phyloP scores from a whole-genome alignment of 2,113 vertebrate species.

The Mugil cephalus region DNA sequence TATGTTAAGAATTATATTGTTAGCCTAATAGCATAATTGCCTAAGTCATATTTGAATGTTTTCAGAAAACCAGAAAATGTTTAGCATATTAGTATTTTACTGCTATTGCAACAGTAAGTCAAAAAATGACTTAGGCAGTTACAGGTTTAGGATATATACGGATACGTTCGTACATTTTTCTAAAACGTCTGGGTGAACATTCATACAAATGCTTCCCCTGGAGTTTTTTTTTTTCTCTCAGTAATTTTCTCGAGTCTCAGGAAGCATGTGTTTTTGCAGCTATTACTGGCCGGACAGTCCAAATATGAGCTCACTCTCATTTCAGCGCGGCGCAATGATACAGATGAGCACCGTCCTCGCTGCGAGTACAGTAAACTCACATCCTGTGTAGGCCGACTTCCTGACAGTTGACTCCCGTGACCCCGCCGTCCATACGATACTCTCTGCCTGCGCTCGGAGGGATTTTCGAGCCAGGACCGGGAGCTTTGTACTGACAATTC shows the following conservation, averaged over 20 bases:
- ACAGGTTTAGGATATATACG: no score
- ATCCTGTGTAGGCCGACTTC: conserved; percentile 67
- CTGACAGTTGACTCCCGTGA: conserved; percentile 54
- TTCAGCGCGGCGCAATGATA: conserved; percentile 13
- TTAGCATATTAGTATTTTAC: no score
- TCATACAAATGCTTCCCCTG: not conserved
- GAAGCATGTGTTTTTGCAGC: conserved; percentile 42
- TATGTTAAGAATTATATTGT: no score
- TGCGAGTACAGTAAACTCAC: conserved; percentile 45
- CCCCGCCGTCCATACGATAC: conserved; percentile 54
- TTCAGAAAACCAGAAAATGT: no score
- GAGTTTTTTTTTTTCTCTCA: conserved; percentile 7
- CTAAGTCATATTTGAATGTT: no score
- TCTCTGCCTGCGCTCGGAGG: conserved; percentile 25
- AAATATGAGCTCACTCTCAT: conserved; percentile 56
- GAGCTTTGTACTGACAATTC: conserved; percentile 29
- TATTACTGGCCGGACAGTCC: conserved; percentile 43
- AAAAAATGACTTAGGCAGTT: no score
- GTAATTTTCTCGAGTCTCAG: conserved; percentile 1
- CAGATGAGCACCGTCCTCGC: conserved; percentile 40
- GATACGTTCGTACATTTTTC: no score
- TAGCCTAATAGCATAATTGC: no score
- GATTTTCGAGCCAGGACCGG: conserved; percentile 34
- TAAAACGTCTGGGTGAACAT: no score
- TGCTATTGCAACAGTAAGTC: no score